These are phyloP conservation scores for Lasioglossum marginatum DNA, from an alignment of 2,888 invertebrate species.

Conservation along the genomic window DNA sequence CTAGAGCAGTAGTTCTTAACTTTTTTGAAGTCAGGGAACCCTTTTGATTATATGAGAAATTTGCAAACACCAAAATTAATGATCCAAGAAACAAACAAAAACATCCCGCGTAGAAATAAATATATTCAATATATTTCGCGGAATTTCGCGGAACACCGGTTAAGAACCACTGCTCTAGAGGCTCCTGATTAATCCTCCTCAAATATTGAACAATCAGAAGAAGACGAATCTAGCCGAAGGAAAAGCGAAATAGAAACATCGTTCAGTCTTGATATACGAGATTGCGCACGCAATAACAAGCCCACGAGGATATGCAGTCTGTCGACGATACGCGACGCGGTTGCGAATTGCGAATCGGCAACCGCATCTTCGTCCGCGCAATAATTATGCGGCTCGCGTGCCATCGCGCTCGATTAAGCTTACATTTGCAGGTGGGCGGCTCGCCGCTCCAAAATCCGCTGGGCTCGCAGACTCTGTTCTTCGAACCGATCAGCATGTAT, in stretches of 20 bases:
- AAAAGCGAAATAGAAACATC: neutral
- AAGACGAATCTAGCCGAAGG: neutral
- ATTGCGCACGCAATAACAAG: neutral
- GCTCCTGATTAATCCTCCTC: too few relatives aligned
- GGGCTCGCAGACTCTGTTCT: conserved; percentile 88
- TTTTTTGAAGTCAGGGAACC: too few relatives aligned
- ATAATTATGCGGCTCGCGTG: conserved; percentile 28
- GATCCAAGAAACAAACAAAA: too few relatives aligned
- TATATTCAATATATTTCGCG: too few relatives aligned
- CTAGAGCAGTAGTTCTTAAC: too few relatives aligned
- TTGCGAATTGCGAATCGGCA: neutral
- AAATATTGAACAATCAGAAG: neutral
- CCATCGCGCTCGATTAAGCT: conserved; percentile 67
- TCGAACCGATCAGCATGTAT: conserved; percentile 91
- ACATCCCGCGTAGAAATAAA: too few relatives aligned
- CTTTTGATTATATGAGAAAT: too few relatives aligned
- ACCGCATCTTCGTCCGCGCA: conserved; percentile 7
- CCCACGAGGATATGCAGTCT: neutral
- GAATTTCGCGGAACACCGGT: too few relatives aligned
- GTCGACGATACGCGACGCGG: neutral
- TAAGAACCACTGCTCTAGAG: too few relatives aligned
- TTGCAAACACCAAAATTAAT: too few relatives aligned
- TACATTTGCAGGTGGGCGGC: conserved; percentile 95
- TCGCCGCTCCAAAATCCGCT: conserved; percentile 94
- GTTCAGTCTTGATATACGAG: neutral